Evolutionary conservation across 2,113 vertebrate genomes (phyloP), one percentile per base, ranked within the genome.

Genomic region (Perccottus glenii): DNA sequence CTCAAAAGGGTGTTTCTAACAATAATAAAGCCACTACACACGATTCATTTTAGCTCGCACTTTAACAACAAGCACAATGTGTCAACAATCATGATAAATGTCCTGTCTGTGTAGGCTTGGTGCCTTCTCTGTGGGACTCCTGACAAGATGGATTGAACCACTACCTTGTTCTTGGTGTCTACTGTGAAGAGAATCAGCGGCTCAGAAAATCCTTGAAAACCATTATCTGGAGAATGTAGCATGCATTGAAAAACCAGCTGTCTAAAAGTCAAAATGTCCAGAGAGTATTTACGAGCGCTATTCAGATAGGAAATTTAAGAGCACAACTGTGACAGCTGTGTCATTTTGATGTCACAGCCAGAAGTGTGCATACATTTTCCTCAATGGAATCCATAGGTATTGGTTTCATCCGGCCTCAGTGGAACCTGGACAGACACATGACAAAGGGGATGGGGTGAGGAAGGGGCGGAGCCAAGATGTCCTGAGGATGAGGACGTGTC

Each of bases 161-260:
- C 71, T 81, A 78, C 82, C 72, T 80, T 69, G 66, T 82, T 87
- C 74, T 73, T 58, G 71, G 78, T 69, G 57, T 82, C 75, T 73
- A 74, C 77, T 62, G 80, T 70, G 74, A 85, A 51, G 60, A 74
- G 71, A 78, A 78, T 47, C 46, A 58, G 52, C 55, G 12, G 63
- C 73, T 77, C 71, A 57, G 70, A 67, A 87, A 81, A 57, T 46
- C 86, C 75, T 78, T 76, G 52, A 84, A 84, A 92, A 90, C 66
- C 82, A 90, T 89, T 78, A 84, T 76, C 56, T 46, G 48, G 88
- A 88, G 81, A 89, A 90, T 86, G 83, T 66, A 78, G 42, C 74
- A 12, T 50, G 49, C 64, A 90, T 84, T 73, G 74, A 73, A 89
- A 91, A 92, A 92, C 85, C 92, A 93, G 88, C 91, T 93, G 92